Evolutionary conservation across 2,113 vertebrate species (phyloP), one percentile per base, ranked within the genome.

Genomic region (Lophius piscatorius): DNA sequence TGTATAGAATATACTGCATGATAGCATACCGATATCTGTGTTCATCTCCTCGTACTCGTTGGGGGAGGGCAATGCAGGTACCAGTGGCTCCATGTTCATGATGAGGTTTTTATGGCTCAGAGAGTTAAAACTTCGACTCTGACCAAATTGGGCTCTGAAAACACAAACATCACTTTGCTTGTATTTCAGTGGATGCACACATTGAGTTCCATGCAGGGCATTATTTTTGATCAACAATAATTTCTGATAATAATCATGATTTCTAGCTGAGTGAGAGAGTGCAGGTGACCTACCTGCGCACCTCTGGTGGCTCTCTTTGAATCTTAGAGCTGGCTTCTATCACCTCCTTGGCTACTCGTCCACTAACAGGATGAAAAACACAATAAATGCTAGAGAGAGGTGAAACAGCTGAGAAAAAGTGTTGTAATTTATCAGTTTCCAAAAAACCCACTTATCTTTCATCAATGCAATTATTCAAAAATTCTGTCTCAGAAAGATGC

Each of bases 291-390:
- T 84, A 98, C 97, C 97, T 95, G 83, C 93, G 87, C 42, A 99
- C 94, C 77, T 93, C 92, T 1, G 97, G 97, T 14, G 95, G 95
- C 22, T 97, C 94, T 62, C 97, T 93, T 86, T 97, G 94, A 79
- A 99, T 99, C 89, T 95, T 97, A 40, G 95, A 96, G 78, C 97
- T 99, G 65, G 97, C 97, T 66, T 99, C 97, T 34, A 98, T 95
- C 55, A 96, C 97, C 71, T 99, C 97, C 90, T 98, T 98, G 62
- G 96, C 95, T 62, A 99, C 97, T 91, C 92, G 94, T 52, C 97
- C 97, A 46, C 97, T 99, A 73, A 87, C 78, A 69, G 13, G 36
- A 11, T 64, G 5, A 80, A 54, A 61, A 5, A 54, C 14, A 75
- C 9, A 63, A 3, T 36, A 5, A 13, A 16, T n/a, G 17, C 1